Evolutionary conservation across 1,140 invertebrate species (phyloP).

Genomic region (Drosophila neocordata): DNA sequence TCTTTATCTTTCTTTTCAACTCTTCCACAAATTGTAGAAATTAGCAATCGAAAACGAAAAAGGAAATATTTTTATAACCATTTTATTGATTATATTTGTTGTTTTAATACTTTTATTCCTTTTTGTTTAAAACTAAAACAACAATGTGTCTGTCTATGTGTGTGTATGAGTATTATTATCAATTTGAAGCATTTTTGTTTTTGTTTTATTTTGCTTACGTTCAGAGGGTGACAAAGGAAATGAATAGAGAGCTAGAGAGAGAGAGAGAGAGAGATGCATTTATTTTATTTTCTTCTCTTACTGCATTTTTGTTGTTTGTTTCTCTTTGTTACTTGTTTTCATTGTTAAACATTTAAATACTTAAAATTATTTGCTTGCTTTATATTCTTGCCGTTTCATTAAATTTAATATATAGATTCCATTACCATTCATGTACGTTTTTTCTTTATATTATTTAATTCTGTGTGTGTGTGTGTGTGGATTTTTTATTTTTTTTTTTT

Average conservation of each 20-base stretch:
- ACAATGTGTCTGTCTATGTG: slow-evolving; percentile 29
- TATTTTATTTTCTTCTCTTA: slow-evolving; percentile 39
- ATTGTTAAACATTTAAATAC: slow-evolving; percentile 75
- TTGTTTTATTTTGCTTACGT: slow-evolving; percentile 18
- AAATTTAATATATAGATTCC: slow-evolving; percentile 78
- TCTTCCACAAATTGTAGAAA: slow-evolving; percentile 20
- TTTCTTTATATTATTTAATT: slow-evolving; percentile 34
- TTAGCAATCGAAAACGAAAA: neutral
- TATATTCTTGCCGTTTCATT: slow-evolving; percentile 72
- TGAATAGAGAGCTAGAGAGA: slow-evolving; percentile 49
- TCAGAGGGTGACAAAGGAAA: slow-evolving; percentile 19
- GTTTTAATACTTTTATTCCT: slow-evolving; percentile 22
- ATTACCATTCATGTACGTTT: slow-evolving; percentile 75
- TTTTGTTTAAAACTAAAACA: slow-evolving; percentile 59
- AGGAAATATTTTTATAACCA: slow-evolving; percentile 3
- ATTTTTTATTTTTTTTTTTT: slow-evolving; percentile 29
- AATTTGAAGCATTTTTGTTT: slow-evolving; percentile 6
- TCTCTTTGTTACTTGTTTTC: slow-evolving; percentile 24
- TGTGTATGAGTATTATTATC: slow-evolving; percentile 15
- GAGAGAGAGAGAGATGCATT: slow-evolving; percentile 39
- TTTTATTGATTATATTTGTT: neutral
- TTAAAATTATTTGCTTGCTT: slow-evolving; percentile 79
- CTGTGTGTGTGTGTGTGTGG: slow-evolving; percentile 3
- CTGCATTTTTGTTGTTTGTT: slow-evolving; percentile 40
- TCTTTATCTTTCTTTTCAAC: slow-evolving; percentile 1